phyloP scores from a whole-genome alignment of 1,140 invertebrate genomes.

The Euwallacea fornicatus region DNA sequence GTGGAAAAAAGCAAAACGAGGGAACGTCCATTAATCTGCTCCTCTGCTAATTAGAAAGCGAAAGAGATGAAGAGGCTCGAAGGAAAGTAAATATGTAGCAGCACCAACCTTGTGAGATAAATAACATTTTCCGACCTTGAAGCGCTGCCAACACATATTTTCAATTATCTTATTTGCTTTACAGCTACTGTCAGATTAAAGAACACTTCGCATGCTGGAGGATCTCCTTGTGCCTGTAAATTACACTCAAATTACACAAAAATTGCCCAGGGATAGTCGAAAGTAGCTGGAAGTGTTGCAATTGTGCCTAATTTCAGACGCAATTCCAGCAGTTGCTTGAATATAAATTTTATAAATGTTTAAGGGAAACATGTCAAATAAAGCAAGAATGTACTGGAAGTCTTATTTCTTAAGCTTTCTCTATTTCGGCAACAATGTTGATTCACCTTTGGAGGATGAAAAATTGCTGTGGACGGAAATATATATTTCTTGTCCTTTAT shows the following conservation, averaged over 20 bases:
- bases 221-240: slow-evolving; percentile 41
- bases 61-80: slow-evolving; percentile 1
- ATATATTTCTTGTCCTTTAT: too few relatives aligned
- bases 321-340: too few relatives aligned
- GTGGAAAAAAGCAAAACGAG: too few relatives aligned
- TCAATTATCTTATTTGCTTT: slow-evolving; percentile 53
- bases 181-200: slow-evolving; percentile 52
- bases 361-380: too few relatives aligned
- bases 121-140: slow-evolving; percentile 53
- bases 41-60: slow-evolving; percentile 3
- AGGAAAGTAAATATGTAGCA: slow-evolving; percentile 1
- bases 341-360: too few relatives aligned
- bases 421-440: too few relatives aligned
- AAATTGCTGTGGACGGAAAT: too few relatives aligned
- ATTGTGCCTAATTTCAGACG: too few relatives aligned
- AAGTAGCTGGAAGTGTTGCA: too few relatives aligned
- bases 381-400: too few relatives aligned
- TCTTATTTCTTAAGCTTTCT: too few relatives aligned
- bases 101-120: slow-evolving; percentile 41
- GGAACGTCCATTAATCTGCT: background rate
- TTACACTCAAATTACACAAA: slow-evolving; percentile 46
- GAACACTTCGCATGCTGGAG: slow-evolving; percentile 46
- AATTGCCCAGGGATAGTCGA: slow-evolving; percentile 31
- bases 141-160: slow-evolving; percentile 52
- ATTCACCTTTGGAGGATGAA: too few relatives aligned